Base-by-base conservation (phyloP, 2,888 invertebrate species). In the Chymomyza procnemis region DNA sequence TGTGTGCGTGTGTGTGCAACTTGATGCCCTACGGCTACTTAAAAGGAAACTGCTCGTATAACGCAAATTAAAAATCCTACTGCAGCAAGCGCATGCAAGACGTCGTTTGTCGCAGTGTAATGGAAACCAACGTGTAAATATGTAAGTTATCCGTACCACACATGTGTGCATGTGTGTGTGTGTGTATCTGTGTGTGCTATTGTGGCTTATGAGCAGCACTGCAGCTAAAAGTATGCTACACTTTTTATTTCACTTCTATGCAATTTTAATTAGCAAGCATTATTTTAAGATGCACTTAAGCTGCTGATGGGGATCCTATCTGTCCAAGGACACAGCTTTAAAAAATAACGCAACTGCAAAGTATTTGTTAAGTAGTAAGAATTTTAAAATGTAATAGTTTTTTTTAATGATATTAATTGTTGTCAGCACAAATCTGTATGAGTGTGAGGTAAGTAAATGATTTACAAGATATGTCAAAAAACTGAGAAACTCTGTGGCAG, bases 1-100 rank as follows among this genome's bases (percentile, higher is more conserved):
- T 65, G 60, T 66, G 60, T 46, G 67, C 57, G 63, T 56, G 61
- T 46, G 19, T 67, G 68, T 65, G 79, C 82, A 83, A 71, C 57
- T 19, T 59, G 26, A 56, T 59, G 26, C 46, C 64, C 54, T 22
- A 57, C 56, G 83, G 83, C 87, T 72, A 85, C 71, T 74, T 76
- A 76, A 81, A 87, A 83, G 87, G 83, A 83, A 83, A 83, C 87
- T 83, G 82, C 87, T 78, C 85, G 85, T 87, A 87, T 87, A 83
- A 78, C 78, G 87, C 85, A 83, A 83, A 83, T 83, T 83, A 83
- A 83, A 83, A 83, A 87, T 87, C 85, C 79, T 75, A 75, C 85
- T 76, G 78, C 84, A 76, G 64, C 21, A 19, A 74, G 66, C 76
- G 66, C 76, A 76, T 70, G 60, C 64, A 80, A 80, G 80, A 78